Conservation (phyloP, 2,888 invertebrate genomes). For the Apomyelois bistriatella region DNA sequence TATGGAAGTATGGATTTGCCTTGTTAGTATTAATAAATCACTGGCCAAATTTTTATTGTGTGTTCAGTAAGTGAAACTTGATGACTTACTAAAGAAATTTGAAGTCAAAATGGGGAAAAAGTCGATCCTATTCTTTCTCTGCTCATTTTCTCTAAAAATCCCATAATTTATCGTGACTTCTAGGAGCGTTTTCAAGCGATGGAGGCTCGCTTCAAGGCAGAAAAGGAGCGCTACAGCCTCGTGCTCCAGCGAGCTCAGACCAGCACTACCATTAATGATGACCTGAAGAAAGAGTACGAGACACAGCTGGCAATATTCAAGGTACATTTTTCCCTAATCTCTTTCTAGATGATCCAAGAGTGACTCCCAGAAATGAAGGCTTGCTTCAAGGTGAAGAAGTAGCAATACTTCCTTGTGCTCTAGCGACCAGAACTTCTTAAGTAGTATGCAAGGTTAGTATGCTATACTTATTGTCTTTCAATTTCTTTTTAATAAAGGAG, state of each 20-base stretch:
- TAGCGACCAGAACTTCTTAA: no score
- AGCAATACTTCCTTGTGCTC: constrained; percentile 83
- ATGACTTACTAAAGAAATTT: no score
- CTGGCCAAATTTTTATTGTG: no score
- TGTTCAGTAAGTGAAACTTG: no score
- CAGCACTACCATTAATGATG: constrained; percentile 86
- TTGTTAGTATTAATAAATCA: no score
- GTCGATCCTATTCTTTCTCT: not conserved
- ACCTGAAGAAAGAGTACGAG: constrained; percentile 88
- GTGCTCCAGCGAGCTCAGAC: constrained; percentile 85
- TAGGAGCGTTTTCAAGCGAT: constrained; percentile 84
- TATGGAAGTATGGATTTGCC: no score
- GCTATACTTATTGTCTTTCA: no score
- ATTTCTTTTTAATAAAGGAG: no score
- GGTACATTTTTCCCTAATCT: constrained; percentile 39
- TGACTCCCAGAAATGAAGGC: constrained; percentile 85
- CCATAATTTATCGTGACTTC: not conserved
- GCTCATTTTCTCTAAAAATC: not conserved
- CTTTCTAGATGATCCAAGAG: no score
- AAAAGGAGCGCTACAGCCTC: constrained; percentile 84
- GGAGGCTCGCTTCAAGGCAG: constrained; percentile 84
- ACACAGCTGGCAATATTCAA: constrained; percentile 87
- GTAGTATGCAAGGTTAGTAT: no score
- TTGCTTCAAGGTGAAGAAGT: constrained; percentile 85
- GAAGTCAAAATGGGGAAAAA: no score